A percentile compares a stretch with the other conserved stretches of the same genome.
phyloP scores from a whole-genome alignment of 2,888 invertebrate species.

The Xestia rhomboidea region DNA sequence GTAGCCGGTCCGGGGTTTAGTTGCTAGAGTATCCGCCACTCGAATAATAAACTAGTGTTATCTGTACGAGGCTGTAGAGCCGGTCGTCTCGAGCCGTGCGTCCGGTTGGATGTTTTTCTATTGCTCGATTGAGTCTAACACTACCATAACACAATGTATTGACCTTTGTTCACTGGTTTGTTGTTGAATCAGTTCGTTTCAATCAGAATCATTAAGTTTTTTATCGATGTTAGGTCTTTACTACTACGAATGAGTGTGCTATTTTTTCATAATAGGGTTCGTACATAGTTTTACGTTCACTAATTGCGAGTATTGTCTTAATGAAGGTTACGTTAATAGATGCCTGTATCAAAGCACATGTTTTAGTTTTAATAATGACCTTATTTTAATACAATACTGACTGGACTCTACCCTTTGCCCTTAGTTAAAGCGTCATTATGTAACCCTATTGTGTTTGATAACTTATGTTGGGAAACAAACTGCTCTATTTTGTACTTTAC shows the following conservation, averaged over 20 bases:
- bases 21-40: slow-evolving; percentile 37
- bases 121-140: slow-evolving; percentile 59
- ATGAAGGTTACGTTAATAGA: slow-evolving; percentile 45
- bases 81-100: slow-evolving; percentile 43
- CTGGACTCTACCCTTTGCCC: slow-evolving; percentile 51
- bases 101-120: slow-evolving; percentile 61
- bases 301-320: slow-evolving; percentile 38
- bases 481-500: slow-evolving; percentile 46
- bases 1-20: slow-evolving; percentile 37
- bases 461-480: slow-evolving; percentile 37
- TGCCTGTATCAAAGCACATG: slow-evolving; percentile 13
- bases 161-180: slow-evolving; percentile 64
- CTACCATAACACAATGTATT: slow-evolving; percentile 61
- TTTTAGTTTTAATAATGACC: slow-evolving; percentile 46
- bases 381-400: slow-evolving; percentile 54
- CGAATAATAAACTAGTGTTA: slow-evolving; percentile 55
- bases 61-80: slow-evolving; percentile 59
- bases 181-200: slow-evolving; percentile 57
- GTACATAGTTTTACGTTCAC: slow-evolving; percentile 16
- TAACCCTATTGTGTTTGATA: slow-evolving; percentile 56
- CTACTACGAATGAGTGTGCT: slow-evolving; percentile 8
- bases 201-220: slow-evolving; percentile 47
- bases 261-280: slow-evolving; percentile 18
- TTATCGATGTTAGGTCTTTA: slow-evolving; percentile 23
- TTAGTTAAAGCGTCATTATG: slow-evolving; percentile 43